Conservation (phyloP, 2,113 vertebrate genomes). For the Lophotis ruficrista region DNA sequence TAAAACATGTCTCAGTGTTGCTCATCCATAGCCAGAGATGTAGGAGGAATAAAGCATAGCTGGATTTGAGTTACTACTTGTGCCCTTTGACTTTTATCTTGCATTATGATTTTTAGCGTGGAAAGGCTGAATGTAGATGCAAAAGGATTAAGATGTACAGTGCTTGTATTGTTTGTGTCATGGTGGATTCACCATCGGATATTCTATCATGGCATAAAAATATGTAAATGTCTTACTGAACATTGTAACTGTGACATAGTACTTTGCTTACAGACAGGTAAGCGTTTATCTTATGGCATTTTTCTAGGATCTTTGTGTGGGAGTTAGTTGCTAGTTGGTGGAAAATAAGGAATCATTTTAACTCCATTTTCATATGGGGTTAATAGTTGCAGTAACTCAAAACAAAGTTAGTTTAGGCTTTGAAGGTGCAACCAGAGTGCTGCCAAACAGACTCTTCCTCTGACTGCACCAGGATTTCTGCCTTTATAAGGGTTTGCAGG, state of each 20-base stretch:
- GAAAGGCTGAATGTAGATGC: neutral
- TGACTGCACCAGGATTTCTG: conserved; percentile 8
- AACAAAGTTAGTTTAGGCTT: neutral
- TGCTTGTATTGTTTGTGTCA: neutral
- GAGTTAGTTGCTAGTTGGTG: neutral
- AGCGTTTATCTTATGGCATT: neutral
- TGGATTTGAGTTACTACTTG: neutral
- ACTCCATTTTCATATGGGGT: neutral
- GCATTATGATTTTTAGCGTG: neutral
- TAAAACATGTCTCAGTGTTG: neutral
- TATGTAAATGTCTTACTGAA: neutral
- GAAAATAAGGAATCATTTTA: neutral
- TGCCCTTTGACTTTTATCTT: neutral
- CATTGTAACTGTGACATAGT: neutral
- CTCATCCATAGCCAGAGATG: neutral
- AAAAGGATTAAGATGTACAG: neutral
- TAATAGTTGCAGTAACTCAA: neutral
- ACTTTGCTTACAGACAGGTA: neutral
- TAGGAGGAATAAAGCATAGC: neutral
- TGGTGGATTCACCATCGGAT: neutral
- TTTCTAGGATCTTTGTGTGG: neutral
- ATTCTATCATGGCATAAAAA: neutral
- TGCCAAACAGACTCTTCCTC: conserved; percentile 38
- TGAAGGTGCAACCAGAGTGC: neutral
- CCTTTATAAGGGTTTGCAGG: conserved; percentile 48